These are phyloP conservation scores for Hemaris fuciformis DNA, from an alignment of 2,888 invertebrate genomes.

Conservation along the genomic window DNA sequence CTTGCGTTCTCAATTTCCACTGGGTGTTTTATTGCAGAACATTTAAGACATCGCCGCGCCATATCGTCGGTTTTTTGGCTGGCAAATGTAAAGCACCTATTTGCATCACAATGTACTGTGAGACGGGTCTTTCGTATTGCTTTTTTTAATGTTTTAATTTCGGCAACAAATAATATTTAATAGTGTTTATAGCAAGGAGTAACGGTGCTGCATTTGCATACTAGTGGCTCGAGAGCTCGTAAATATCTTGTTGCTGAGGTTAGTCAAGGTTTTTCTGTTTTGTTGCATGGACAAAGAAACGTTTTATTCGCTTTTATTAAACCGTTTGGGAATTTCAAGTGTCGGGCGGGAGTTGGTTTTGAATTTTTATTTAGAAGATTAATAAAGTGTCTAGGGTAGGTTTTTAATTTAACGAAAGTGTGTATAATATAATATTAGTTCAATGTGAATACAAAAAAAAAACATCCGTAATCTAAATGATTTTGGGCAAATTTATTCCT, in stretches of 20 bases:
- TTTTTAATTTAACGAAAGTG: no score
- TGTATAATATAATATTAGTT: background rate
- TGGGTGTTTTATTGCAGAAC: background rate
- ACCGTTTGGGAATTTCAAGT: background rate
- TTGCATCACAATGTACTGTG: conserved; percentile 75
- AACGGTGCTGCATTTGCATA: conserved; percentile 64
- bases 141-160: conserved; percentile 73
- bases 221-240: conserved; percentile 41
- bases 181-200: conserved; percentile 59
- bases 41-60: conserved; percentile 2
- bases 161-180: conserved; percentile 73
- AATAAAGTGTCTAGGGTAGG: background rate
- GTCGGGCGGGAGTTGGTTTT: background rate
- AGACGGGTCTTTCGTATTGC: conserved; percentile 51
- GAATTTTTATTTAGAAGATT: background rate
- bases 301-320: conserved; percentile 11
- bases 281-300: background rate
- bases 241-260: conserved; percentile 1
- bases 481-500: no score
- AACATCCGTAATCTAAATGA: background rate
- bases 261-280: background rate
- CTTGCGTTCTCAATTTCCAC: background rate
- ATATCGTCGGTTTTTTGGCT: conserved; percentile 42
- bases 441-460: background rate
- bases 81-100: conserved; percentile 39